Conservation (phyloP, 2,113 vertebrate species). For the Oncorhynchus masou region DNA sequence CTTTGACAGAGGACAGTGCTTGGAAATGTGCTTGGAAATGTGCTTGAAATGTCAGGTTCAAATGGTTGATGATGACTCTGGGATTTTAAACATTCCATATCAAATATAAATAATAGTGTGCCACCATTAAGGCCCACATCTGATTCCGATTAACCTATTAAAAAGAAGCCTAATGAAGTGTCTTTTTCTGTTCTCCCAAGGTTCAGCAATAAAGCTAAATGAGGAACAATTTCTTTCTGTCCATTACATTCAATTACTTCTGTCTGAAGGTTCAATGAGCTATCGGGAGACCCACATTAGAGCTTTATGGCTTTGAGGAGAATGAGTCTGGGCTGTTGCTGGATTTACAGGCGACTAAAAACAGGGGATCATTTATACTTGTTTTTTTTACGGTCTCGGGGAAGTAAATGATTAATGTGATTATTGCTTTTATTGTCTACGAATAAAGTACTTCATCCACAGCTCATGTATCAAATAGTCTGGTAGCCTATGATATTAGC, state of each 20-base stretch:
- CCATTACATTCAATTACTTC: constrained; percentile 83
- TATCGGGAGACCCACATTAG: constrained; percentile 58
- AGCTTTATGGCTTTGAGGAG: constrained; percentile 36
- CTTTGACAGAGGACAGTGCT: constrained; percentile 36
- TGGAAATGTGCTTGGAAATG: constrained; percentile 23
- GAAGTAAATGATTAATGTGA: constrained; percentile 11
- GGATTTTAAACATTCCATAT: constrained; percentile 62
- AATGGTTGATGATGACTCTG: constrained; percentile 30
- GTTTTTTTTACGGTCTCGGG: neutral
- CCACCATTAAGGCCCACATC: constrained; percentile 73
- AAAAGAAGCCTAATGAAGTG: constrained; percentile 77
- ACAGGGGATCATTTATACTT: neutral
- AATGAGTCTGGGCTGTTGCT: constrained; percentile 7
- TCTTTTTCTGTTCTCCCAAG: constrained; percentile 70
- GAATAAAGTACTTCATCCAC: neutral
- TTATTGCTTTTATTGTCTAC: constrained; percentile 9
- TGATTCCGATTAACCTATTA: constrained; percentile 83
- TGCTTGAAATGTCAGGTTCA: constrained; percentile 49
- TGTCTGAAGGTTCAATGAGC: constrained; percentile 75
- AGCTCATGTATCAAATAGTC: neutral
- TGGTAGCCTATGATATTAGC: too few relatives aligned
- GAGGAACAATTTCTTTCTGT: constrained; percentile 81
- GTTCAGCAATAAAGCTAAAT: constrained; percentile 81
- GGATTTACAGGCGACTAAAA: neutral
- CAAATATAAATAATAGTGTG: constrained; percentile 72